Evolutionary conservation across 2,797 vertebrate genomes (phyloP).

Genomic region (Phoebastria nigripes): DNA sequence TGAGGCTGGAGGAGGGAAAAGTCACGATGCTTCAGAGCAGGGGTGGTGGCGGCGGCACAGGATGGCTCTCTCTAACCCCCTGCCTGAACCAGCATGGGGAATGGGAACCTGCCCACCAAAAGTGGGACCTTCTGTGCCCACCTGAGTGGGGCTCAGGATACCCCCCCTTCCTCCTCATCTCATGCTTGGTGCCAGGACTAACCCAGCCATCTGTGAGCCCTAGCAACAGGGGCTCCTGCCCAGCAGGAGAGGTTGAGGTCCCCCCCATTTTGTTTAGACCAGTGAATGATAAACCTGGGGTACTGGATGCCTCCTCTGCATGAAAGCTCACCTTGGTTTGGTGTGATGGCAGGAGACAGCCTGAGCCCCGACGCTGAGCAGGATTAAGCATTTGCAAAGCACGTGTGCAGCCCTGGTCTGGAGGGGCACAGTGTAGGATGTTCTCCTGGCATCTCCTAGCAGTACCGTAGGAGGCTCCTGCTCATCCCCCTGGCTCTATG

Average conservation of each 20-base stretch:
- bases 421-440: too few species aligned
- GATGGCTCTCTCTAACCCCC: neutral
- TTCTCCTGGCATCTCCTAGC: neutral
- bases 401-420: neutral
- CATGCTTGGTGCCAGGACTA: rapidly evolving
- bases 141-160: neutral
- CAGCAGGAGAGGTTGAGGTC: neutral
- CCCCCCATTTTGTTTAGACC: neutral
- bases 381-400: neutral
- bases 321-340: neutral
- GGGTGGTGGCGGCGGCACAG: neutral
- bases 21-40: neutral
- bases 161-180: too few species aligned
- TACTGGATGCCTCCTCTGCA: neutral
- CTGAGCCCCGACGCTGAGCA: rapidly evolving
- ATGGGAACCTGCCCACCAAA: neutral
- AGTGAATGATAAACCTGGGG: neutral
- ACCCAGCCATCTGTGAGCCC: neutral
- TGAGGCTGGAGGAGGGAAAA: neutral
- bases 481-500: neutral
- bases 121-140: neutral
- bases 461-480: neutral
- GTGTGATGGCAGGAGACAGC: neutral
- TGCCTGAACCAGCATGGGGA: neutral
- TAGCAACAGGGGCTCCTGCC: neutral